Conservation (phyloP, 1,140 invertebrate genomes). For the Adelges cooleyi region DNA sequence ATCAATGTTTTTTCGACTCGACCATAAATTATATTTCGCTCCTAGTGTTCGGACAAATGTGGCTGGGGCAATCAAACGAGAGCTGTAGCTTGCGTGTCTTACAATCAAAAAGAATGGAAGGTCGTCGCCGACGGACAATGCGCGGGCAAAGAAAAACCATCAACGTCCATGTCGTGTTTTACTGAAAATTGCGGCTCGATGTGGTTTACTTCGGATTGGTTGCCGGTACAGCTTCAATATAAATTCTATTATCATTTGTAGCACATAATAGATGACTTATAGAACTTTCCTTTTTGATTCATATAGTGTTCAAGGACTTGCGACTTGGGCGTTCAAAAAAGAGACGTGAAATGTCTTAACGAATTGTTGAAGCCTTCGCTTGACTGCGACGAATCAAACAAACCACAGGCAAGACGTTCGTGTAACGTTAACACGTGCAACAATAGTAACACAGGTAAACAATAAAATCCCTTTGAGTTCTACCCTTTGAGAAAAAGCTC, state of each 20-base stretch:
- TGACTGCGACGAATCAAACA: slow-evolving; percentile 44
- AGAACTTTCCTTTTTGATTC: not conserved
- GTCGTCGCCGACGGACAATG: slow-evolving; percentile 36
- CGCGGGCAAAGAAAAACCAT: slow-evolving; percentile 35
- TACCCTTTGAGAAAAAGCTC: too few species aligned
- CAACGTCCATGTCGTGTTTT: slow-evolving; percentile 38
- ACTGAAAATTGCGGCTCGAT: slow-evolving; percentile 41
- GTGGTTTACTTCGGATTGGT: slow-evolving; percentile 52
- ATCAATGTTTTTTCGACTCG: too few species aligned
- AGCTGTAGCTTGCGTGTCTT: slow-evolving; percentile 46
- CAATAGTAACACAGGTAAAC: not conserved
- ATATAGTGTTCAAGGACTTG: slow-evolving; percentile 45
- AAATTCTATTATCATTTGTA: too few species aligned
- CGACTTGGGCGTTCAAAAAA: slow-evolving; percentile 48
- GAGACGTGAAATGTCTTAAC: slow-evolving; percentile 49
- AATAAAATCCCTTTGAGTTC: too few species aligned
- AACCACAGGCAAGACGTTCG: slow-evolving; percentile 44
- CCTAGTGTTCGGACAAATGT: slow-evolving; percentile 50
- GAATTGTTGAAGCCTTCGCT: slow-evolving; percentile 40
- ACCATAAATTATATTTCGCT: too few species aligned
- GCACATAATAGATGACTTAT: too few species aligned
- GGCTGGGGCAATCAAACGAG: slow-evolving; percentile 49
- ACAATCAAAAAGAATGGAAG: slow-evolving; percentile 37
- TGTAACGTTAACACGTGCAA: slow-evolving; percentile 51
- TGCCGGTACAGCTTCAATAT: slow-evolving; percentile 38